Percentiles rank a stretch among this genome's conserved stretches.
Conservation (phyloP, 2,797 vertebrate genomes). For the Craterocephalus amniculus region DNA sequence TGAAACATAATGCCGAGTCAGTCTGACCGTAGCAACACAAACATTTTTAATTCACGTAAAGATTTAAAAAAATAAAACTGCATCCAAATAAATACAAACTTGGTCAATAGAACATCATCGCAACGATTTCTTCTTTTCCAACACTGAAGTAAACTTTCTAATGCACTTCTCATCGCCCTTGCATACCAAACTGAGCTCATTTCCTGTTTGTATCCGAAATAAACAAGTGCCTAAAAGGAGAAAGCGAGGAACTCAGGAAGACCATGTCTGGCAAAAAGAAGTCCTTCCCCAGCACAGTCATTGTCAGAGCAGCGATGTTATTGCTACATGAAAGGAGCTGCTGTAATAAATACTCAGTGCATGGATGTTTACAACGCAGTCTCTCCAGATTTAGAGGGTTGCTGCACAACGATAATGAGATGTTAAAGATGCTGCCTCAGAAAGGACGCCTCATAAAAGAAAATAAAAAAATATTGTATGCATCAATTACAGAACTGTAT, state of each 20-base stretch:
- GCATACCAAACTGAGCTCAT: constrained; percentile 18
- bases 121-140: constrained; percentile 35
- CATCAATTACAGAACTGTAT: constrained; percentile 11
- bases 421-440: constrained; percentile 6
- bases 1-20: constrained; percentile 22
- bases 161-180: constrained; percentile 6
- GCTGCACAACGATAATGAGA: constrained; percentile 11
- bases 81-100: constrained; percentile 10
- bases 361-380: not conserved
- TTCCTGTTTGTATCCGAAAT: constrained; percentile 54
- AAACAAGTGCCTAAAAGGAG: constrained; percentile 22
- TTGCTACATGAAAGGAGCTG: constrained; percentile 33
- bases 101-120: constrained; percentile 16
- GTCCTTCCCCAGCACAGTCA: not conserved
- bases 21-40: not conserved
- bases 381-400: not conserved
- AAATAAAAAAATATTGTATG: not conserved
- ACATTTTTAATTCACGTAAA: constrained; percentile 12
- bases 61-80: constrained; percentile 25
- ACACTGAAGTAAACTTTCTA: constrained; percentile 3
- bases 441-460: constrained; percentile 14
- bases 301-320: constrained; percentile 19
- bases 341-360: constrained; percentile 21
- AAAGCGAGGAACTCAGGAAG: constrained; percentile 29
- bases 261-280: constrained; percentile 33